phyloP scores from a whole-genome alignment of 2,113 vertebrate species.

The Peromyscus californicus region DNA sequence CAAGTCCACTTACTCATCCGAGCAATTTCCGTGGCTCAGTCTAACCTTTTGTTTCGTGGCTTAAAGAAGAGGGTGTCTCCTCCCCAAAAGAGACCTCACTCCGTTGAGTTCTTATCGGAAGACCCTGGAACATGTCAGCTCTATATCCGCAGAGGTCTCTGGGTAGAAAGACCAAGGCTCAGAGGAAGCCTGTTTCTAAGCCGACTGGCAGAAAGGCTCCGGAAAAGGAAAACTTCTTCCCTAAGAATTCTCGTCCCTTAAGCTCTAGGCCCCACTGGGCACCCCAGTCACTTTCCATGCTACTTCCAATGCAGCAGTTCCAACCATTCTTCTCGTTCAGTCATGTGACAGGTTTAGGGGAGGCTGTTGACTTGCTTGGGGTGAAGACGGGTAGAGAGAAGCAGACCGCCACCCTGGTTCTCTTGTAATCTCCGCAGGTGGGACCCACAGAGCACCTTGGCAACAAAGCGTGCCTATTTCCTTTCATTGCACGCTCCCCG shows the following conservation, averaged over 20 bases:
- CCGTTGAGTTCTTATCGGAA: neutral
- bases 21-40: too few species aligned
- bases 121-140: neutral
- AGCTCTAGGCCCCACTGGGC: neutral
- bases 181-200: neutral
- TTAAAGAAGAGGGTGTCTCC: neutral
- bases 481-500: neutral
- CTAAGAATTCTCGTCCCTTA: neutral
- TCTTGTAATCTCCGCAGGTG: neutral
- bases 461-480: accelerated
- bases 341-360: neutral
- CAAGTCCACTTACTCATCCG: neutral
- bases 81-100: neutral
- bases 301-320: neutral
- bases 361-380: neutral
- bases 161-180: neutral
- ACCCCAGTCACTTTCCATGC: neutral
- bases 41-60: neutral
- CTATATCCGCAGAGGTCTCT: neutral
- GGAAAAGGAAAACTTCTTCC: neutral
- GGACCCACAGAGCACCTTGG: neutral
- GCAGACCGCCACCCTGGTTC: accelerated
- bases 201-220: neutral
- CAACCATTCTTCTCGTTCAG: neutral
- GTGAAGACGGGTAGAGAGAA: neutral